Evolutionary conservation across 1,140 invertebrate genomes (phyloP).

Genomic region (Hyles vespertilio): DNA sequence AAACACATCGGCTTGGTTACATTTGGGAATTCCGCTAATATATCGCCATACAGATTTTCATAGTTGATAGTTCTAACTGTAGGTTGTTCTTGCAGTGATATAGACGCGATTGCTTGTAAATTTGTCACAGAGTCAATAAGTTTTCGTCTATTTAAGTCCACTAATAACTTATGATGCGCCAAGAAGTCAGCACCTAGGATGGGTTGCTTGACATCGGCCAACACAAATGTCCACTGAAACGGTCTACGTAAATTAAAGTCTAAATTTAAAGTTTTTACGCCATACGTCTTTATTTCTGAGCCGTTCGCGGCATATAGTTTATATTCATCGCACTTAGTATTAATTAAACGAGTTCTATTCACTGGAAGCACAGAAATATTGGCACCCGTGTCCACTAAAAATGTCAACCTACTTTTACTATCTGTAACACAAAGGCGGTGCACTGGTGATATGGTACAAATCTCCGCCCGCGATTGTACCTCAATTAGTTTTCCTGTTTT

Average conservation of each 20-base stretch:
- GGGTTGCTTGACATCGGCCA: constrained; percentile 32
- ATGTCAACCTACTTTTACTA: constrained; percentile 13
- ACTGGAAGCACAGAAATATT: constrained; percentile 40
- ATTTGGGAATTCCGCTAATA: constrained; percentile 13
- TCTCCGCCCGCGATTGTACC: constrained; percentile 12
- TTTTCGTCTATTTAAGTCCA: not conserved
- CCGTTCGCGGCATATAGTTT: constrained; percentile 28
- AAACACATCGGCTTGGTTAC: constrained; percentile 14
- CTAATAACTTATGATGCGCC: not conserved
- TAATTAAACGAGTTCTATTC: not conserved
- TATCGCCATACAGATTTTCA: constrained; percentile 3
- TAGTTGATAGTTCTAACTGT: constrained; percentile 12
- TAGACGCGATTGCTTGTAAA: not conserved
- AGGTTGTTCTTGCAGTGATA: not conserved
- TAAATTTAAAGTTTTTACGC: constrained; percentile 25
- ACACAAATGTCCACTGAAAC: constrained; percentile 49
- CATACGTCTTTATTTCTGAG: constrained; percentile 45
- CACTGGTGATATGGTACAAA: not conserved
- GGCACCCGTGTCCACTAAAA: constrained; percentile 40
- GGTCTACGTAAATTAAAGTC: constrained; percentile 34
- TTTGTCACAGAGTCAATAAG: not conserved
- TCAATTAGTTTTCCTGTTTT: constrained; percentile 15
- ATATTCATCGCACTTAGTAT: constrained; percentile 11
- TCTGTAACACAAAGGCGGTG: constrained; percentile 32
- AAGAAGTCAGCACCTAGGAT: constrained; percentile 8